These are phyloP conservation scores for Cryptophagus acutangulus DNA, from an alignment of 2,888 invertebrate genomes.

Conservation along the genomic window DNA sequence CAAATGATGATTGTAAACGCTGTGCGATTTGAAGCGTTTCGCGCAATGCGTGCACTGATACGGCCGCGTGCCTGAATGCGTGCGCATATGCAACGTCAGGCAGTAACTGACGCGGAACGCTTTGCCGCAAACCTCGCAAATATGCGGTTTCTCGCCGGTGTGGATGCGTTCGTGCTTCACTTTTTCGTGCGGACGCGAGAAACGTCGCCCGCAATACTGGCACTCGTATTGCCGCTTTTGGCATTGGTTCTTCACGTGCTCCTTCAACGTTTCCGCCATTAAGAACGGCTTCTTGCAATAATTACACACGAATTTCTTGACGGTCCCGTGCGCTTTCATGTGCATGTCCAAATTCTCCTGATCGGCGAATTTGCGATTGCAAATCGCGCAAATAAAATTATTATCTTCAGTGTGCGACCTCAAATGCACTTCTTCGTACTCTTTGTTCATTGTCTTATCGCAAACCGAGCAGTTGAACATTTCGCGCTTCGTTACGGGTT, in stretches of 20 bases:
- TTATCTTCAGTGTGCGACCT: conserved; percentile 59
- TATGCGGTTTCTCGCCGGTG: conserved; percentile 73
- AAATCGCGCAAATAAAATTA: conserved; percentile 60
- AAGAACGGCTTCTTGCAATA: conserved; percentile 45
- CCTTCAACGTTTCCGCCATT: conserved; percentile 37
- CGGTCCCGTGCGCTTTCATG: conserved; percentile 61
- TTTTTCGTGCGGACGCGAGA: conserved; percentile 72
- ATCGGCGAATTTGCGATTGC: conserved; percentile 68
- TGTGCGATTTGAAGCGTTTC: conserved; percentile 73
- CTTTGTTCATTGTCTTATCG: conserved; percentile 49
- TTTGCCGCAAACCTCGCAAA: conserved; percentile 76
- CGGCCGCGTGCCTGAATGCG: conserved; percentile 72
- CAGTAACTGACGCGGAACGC: conserved; percentile 76
- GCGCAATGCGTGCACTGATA: conserved; percentile 69
- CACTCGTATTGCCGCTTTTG: conserved; percentile 60
- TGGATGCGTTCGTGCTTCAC: conserved; percentile 82
- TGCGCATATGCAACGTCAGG: conserved; percentile 72
- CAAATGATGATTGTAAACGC: conserved; percentile 73
- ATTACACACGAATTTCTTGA: conserved; percentile 49
- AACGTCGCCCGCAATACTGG: conserved; percentile 66
- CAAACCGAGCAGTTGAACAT: conserved; percentile 50
- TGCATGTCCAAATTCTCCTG: conserved; percentile 66
- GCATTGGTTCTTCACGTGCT: conserved; percentile 39
- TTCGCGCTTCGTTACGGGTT: conserved; percentile 36
- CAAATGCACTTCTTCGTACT: conserved; percentile 59